A percentile compares a stretch with the other conserved stretches of the same genome.
Conservation (phyloP, 2,888 invertebrate species). For the Mechanitis messenoides region DNA sequence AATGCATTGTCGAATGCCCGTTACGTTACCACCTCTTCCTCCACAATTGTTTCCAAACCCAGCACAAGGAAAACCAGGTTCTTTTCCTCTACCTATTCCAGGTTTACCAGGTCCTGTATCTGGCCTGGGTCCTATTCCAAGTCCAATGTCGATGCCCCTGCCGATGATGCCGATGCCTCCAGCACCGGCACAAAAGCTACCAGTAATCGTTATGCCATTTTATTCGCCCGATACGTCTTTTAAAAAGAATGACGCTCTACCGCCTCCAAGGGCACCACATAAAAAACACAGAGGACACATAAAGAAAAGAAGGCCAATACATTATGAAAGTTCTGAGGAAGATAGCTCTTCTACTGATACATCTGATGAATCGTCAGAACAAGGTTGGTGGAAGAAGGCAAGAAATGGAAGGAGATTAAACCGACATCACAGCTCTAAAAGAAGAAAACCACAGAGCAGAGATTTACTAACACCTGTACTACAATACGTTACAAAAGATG, state of each 20-base stretch:
- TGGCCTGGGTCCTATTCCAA: slow-evolving; percentile 29
- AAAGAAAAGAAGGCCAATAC: slow-evolving; percentile 26
- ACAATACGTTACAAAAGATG: slow-evolving; percentile 66
- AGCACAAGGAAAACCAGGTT: slow-evolving; percentile 34
- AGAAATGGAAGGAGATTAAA: slow-evolving; percentile 34
- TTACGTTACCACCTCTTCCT: slow-evolving; percentile 35
- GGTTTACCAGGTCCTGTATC: slow-evolving; percentile 35
- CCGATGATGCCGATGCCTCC: slow-evolving; percentile 32
- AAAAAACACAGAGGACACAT: slow-evolving; percentile 27
- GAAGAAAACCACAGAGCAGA: slow-evolving; percentile 34
- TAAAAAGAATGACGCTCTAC: slow-evolving; percentile 33
- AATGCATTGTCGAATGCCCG: slow-evolving; percentile 67
- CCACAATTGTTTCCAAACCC: slow-evolving; percentile 36
- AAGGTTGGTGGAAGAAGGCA: slow-evolving; percentile 44
- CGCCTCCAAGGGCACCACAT: slow-evolving; percentile 10
- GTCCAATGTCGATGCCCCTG: slow-evolving; percentile 29
- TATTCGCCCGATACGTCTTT: slow-evolving; percentile 55
- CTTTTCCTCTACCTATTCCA: slow-evolving; percentile 29
- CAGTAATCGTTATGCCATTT: slow-evolving; percentile 69
- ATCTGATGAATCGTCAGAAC: slow-evolving; percentile 36
- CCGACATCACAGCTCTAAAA: slow-evolving; percentile 31
- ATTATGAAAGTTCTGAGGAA: slow-evolving; percentile 30
- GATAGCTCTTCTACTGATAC: slow-evolving; percentile 35
- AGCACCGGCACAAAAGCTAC: slow-evolving; percentile 52
- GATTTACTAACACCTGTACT: slow-evolving; percentile 56